Evolutionary conservation across 2,797 vertebrate species (phyloP).

Genomic region (Synanceia verrucosa): DNA sequence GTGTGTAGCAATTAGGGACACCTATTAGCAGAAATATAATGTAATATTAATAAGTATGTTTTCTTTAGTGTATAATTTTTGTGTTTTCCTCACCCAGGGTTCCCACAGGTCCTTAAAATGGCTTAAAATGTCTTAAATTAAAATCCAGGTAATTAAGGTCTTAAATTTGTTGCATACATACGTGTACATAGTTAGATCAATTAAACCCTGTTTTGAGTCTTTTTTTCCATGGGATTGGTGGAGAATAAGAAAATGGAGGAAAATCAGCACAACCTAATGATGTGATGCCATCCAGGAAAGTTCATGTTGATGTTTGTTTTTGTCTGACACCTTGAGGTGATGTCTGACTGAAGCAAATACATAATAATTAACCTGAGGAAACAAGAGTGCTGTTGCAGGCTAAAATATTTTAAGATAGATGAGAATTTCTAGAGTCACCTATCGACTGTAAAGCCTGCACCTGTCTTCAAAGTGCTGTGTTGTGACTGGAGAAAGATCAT

Average conservation of each 20-base stretch:
- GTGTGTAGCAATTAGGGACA: no score
- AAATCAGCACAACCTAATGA: not conserved
- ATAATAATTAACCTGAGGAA: not conserved
- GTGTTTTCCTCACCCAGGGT: no score
- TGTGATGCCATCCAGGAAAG: not conserved
- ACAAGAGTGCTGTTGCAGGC: not conserved
- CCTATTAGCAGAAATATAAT: no score
- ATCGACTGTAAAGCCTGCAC: not conserved
- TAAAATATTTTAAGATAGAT: not conserved
- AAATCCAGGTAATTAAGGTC: no score
- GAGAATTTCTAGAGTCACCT: not conserved
- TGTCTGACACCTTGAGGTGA: not conserved
- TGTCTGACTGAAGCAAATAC: not conserved
- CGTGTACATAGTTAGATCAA: no score
- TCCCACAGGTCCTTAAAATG: no score
- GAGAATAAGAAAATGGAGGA: not conserved
- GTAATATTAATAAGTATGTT: no score
- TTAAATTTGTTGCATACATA: no score
- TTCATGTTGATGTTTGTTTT: not conserved
- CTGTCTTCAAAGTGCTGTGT: not conserved
- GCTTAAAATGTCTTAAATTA: no score
- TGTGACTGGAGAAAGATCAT: no score
- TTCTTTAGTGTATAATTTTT: no score
- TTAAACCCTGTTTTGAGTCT: no score
- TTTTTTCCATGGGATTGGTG: not conserved